Evolutionary conservation across 2,888 invertebrate species (phyloP).

Genomic region (Leucophenga maculata): DNA sequence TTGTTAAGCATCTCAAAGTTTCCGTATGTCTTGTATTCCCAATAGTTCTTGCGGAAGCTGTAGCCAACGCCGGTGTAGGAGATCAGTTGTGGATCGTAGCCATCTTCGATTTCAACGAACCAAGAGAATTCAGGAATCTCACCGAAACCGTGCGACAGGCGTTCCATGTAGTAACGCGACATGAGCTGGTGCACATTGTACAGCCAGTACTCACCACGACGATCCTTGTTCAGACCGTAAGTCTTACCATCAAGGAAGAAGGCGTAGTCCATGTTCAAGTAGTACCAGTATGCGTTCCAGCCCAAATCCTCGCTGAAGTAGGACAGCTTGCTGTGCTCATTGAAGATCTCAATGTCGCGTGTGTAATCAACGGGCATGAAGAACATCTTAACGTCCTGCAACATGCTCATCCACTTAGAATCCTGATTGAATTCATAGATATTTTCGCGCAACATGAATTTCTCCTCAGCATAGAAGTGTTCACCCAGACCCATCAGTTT

Average conservation of each 20-base stretch:
- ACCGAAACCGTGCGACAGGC: slow-evolving; percentile 80
- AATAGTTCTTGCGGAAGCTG: slow-evolving; percentile 77
- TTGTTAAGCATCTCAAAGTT: slow-evolving; percentile 62
- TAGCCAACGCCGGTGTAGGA: slow-evolving; percentile 79
- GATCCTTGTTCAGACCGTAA: slow-evolving; percentile 74
- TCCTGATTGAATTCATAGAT: slow-evolving; percentile 54
- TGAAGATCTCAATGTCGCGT: slow-evolving; percentile 71
- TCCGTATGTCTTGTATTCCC: slow-evolving; percentile 73
- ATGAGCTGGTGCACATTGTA: slow-evolving; percentile 80
- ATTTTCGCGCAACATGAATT: slow-evolving; percentile 61
- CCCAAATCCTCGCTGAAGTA: slow-evolving; percentile 84
- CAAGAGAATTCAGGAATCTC: slow-evolving; percentile 77
- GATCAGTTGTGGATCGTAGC: slow-evolving; percentile 78
- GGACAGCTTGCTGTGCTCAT: slow-evolving; percentile 75
- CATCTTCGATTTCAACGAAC: slow-evolving; percentile 74
- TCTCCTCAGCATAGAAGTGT: slow-evolving; percentile 56
- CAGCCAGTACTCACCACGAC: slow-evolving; percentile 79
- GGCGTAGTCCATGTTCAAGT: slow-evolving; percentile 77
- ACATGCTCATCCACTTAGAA: slow-evolving; percentile 52
- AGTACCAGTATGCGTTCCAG: slow-evolving; percentile 79
- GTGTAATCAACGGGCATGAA: slow-evolving; percentile 76
- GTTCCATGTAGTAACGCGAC: slow-evolving; percentile 83
- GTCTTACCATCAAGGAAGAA: slow-evolving; percentile 77
- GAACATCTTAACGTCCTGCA: slow-evolving; percentile 60
- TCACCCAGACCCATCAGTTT: slow-evolving; percentile 66